Conservation (phyloP, 30 jellyfish, hydroid and myxozoan genomes). For the Chrysaora quinquecirrha region DNA sequence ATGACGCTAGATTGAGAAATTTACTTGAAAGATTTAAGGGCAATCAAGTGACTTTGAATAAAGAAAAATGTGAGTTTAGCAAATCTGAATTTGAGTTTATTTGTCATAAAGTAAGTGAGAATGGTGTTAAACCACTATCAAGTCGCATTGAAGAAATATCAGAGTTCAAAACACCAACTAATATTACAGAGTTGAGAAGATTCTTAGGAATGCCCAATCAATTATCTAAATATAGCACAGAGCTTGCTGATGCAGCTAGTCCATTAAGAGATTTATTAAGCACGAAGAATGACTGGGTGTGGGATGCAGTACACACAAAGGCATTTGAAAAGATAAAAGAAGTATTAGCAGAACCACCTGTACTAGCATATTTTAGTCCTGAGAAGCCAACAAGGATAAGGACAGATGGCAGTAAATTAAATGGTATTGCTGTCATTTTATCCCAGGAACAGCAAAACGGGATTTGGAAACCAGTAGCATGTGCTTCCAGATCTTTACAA, state of each 20-base stretch:
- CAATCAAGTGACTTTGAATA: constrained; percentile 26
- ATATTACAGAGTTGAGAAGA: constrained; percentile 32
- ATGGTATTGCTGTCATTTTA: neutral
- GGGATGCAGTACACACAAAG: constrained; percentile 14
- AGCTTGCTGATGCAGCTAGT: constrained; percentile 6
- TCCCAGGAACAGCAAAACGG: neutral
- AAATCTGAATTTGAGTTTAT: constrained; percentile 38
- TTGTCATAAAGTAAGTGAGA: constrained; percentile 35
- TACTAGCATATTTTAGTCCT: constrained; percentile 12
- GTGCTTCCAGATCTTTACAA: neutral
- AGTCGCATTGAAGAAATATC: constrained; percentile 18
- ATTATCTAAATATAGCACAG: constrained; percentile 3
- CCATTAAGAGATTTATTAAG: constrained; percentile 26
- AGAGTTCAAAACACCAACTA: constrained; percentile 44
- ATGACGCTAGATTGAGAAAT: constrained; percentile 20
- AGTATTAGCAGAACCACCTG: constrained; percentile 24
- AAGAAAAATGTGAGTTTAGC: constrained; percentile 39
- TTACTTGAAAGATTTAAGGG: constrained; percentile 20
- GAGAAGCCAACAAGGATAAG: constrained; percentile 22
- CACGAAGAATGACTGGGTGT: constrained; percentile 25
- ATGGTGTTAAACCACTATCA: constrained; percentile 32
- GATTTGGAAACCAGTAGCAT: neutral
- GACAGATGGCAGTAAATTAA: neutral
- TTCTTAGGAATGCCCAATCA: constrained; percentile 33
- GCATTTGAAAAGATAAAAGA: constrained; percentile 33